A percentile compares a stretch with the other conserved stretches of the same genome.
phyloP scores from a whole-genome alignment of 2,113 vertebrate genomes.

The Nansenia antarctica region DNA sequence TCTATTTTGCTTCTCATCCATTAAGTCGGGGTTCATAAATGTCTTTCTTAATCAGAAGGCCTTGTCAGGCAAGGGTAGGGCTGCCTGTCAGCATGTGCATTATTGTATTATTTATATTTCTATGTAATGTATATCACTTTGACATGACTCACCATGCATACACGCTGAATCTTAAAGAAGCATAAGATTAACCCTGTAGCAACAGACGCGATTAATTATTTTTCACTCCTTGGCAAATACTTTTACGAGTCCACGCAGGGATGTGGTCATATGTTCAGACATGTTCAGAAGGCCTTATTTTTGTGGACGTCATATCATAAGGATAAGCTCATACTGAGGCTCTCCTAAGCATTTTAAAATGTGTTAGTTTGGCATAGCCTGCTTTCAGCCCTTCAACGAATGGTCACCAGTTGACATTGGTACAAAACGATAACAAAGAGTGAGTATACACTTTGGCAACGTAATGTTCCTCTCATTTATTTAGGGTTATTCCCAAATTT shows the following conservation, averaged over 20 bases:
- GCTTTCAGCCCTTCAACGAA: conserved; percentile 27
- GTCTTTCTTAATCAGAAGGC: conserved; percentile 44
- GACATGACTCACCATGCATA: conserved; percentile 34
- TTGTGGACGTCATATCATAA: conserved; percentile 36
- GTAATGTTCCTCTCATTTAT: conserved; percentile 14
- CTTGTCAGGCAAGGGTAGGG: conserved; percentile 30
- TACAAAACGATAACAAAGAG: conserved; percentile 12
- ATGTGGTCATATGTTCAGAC: conserved; percentile 46
- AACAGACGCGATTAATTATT: conserved; percentile 29
- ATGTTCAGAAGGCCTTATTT: conserved; percentile 18
- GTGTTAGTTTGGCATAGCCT: conserved; percentile 41
- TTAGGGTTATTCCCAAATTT: no score
- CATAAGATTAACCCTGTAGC: conserved; percentile 20
- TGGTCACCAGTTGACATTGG: conserved; percentile 27
- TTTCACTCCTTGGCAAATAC: conserved; percentile 27
- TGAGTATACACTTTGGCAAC: not conserved
- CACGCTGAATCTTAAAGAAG: conserved; percentile 15
- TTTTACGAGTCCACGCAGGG: conserved; percentile 23
- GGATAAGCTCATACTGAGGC: conserved; percentile 35
- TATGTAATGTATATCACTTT: conserved; percentile 28
- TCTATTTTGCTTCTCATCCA: conserved; percentile 18
- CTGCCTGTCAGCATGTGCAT: conserved; percentile 42
- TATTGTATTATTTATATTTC: conserved; percentile 37
- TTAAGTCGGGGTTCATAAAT: conserved; percentile 38
- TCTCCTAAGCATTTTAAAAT: conserved; percentile 29